A percentile compares a stretch with the other conserved stretches of the same genome.
phyloP scores from a whole-genome alignment of 2,113 vertebrate genomes.

The Sakesphorus luctuosus region DNA sequence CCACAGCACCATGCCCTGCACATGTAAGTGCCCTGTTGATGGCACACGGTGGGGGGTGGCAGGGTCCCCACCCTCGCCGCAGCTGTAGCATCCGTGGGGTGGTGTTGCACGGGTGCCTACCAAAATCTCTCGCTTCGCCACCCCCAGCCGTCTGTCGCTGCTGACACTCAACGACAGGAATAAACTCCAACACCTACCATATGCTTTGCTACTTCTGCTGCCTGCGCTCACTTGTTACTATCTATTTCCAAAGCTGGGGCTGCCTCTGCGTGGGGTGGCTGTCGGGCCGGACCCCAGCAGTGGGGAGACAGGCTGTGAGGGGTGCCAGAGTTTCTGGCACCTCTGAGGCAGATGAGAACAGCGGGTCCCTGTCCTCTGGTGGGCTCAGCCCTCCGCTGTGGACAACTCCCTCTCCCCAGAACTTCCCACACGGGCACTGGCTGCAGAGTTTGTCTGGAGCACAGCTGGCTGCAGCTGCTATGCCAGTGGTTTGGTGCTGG shows the following conservation, averaged over 20 bases:
- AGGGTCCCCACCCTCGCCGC: neutral
- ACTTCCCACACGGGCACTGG: fast-evolving
- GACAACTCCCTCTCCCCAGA: fast-evolving
- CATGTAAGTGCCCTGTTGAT: neutral
- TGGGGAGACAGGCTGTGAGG: neutral
- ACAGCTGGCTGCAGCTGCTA: neutral
- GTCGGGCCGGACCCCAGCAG: neutral
- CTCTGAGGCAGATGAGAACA: fast-evolving
- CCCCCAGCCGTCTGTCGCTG: slow-evolving; percentile 62
- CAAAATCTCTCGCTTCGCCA: neutral
- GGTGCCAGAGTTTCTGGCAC: neutral
- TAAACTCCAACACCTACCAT: slow-evolving; percentile 55
- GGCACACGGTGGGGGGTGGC: neutral
- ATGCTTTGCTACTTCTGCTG: slow-evolving; percentile 51
- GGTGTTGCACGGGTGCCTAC: slow-evolving; percentile 27
- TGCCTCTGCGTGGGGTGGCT: neutral
- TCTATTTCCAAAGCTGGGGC: neutral
- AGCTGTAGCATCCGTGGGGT: neutral
- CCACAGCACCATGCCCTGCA: fast-evolving
- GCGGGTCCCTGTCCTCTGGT: neutral
- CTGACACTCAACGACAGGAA: slow-evolving; percentile 49
- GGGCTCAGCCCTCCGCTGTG: neutral
- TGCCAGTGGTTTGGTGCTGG: fast-evolving
- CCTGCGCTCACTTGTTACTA: slow-evolving; percentile 21
- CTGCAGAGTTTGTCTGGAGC: fast-evolving